Base-by-base conservation (phyloP, 2,888 invertebrate genomes). In the Cetonia aurata region DNA sequence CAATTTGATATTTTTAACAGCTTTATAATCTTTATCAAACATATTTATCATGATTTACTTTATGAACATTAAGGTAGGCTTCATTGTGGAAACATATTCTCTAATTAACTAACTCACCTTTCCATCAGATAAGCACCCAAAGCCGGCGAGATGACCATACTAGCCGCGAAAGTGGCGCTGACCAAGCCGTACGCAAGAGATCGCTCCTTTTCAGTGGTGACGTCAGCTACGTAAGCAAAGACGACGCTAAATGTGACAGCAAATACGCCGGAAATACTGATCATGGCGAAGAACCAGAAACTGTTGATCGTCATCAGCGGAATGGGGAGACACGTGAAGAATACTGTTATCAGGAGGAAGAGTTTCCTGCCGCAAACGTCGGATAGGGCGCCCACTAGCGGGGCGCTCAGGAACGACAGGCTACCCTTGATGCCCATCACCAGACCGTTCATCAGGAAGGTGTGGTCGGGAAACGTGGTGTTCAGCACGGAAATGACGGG, bases 181-280 rank as follows among this genome's bases (percentile, higher is more conserved):
- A 97, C 98, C 82, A 98, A 88, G 67, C 98, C 98, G 85, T 99
- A 99, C 8, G 98, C 98, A 74, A 94, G 90, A 78, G 96, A 96
- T 71, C 99, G 89, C 84, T 98, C 97, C 81, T 94, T 94, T 81
- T 98, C 96, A 78, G 97, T 96, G 37, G 99, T 99, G 67, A 99
- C 97, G 86, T 99, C 99, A 48, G 99, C 99, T 75, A 99, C 99
- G 86, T 99, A 99, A 60, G 99, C 99, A 87, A 99, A 98, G 70
- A 99, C 98, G 69, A 99, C 98, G 78, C 98, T 98, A 87, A 99
- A 99, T 59, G 99, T 99, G 75, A 99, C 99, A 68, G 99, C 96
- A 86, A 99, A 99, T 77, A 99, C 94, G 73, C 99, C 99, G 78
- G 97, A 98, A 84, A 99, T 96, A 83, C 97, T 97, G 87, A 99